Evolutionary conservation across 2,113 vertebrate genomes (phyloP).

Genomic region (Pyrgilauda ruficollis): DNA sequence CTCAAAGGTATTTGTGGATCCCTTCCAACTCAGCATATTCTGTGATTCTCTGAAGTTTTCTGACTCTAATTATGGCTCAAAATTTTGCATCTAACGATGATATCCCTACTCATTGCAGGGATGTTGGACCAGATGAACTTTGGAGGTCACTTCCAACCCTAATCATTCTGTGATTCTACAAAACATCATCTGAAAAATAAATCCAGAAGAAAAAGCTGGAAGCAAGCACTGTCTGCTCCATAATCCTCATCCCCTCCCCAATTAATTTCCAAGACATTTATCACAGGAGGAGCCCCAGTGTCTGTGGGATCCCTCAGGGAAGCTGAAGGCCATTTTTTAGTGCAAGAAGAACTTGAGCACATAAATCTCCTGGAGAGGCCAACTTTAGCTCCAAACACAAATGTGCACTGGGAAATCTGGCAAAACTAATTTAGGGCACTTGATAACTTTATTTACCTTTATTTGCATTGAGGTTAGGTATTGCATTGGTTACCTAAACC

Average conservation of each 20-base stretch:
- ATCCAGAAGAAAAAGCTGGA: neutral
- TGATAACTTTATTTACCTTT: neutral
- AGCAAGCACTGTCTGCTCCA: neutral
- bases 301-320: neutral
- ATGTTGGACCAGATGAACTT: neutral
- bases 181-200: neutral
- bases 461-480: neutral
- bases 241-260: neutral
- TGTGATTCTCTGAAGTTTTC: neutral
- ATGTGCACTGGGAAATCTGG: neutral
- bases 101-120: neutral
- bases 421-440: neutral
- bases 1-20: neutral
- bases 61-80: neutral
- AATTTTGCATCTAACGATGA: neutral
- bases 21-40: neutral
- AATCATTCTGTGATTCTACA: neutral
- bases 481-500: neutral
- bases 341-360: neutral
- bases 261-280: neutral
- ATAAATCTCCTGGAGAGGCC: neutral
- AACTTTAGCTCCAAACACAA: neutral
- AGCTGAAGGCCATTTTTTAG: neutral
- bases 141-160: neutral
- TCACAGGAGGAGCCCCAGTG: neutral